A percentile compares a stretch with the other conserved stretches of the same genome.
These are phyloP conservation scores for Pterostichus niger DNA, from an alignment of 2,888 invertebrate genomes.

Conservation along the genomic window DNA sequence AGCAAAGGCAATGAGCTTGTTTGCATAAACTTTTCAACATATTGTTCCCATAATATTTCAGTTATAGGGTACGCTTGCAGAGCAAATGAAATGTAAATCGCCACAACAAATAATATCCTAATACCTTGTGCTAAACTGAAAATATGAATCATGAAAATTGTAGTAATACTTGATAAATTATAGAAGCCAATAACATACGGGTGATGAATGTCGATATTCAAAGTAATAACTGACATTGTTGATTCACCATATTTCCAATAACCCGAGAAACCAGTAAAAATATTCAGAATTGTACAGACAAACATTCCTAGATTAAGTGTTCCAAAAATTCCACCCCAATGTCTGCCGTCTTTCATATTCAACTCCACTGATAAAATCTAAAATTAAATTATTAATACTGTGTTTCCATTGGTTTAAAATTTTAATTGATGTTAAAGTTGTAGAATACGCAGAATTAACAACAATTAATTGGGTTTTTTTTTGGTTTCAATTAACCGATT, in stretches of 20 bases:
- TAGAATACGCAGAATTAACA: too few relatives aligned
- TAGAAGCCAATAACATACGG: not conserved
- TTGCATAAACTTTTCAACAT: not conserved
- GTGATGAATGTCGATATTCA: conserved; percentile 11
- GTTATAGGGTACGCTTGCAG: conserved; percentile 18
- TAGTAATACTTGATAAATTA: too few relatives aligned
- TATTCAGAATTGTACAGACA: not conserved
- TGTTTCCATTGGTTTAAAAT: not conserved
- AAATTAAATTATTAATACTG: too few relatives aligned
- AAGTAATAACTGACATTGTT: not conserved
- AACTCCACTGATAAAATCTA: not conserved
- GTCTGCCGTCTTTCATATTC: not conserved
- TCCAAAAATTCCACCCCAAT: not conserved
- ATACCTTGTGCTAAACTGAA: conserved; percentile 23
- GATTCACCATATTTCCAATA: conserved; percentile 20
- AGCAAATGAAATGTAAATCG: conserved; percentile 19
- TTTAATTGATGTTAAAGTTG: too few relatives aligned
- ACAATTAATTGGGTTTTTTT: too few relatives aligned
- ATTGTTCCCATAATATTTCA: conserved; percentile 52
- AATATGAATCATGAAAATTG: not conserved
- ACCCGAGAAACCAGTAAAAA: not conserved
- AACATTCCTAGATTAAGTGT: not conserved
- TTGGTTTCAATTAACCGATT: too few relatives aligned
- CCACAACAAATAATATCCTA: conserved; percentile 11
- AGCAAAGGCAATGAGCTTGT: not conserved